These are phyloP conservation scores for Drosophila anomelani DNA, from an alignment of 2,888 invertebrate genomes.

Conservation along the genomic window DNA sequence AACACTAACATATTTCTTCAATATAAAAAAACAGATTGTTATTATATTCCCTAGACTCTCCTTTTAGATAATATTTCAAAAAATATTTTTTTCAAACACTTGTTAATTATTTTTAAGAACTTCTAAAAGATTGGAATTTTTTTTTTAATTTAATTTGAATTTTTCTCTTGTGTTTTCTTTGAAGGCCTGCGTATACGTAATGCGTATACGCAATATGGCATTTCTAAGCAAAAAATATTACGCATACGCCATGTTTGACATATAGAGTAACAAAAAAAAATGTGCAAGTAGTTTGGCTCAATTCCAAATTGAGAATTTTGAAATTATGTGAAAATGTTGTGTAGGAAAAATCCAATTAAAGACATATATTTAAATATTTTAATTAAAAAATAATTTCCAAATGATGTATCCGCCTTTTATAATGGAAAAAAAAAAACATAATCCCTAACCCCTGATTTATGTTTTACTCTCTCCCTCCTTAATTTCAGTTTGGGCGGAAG, in stretches of 20 bases:
- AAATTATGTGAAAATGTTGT: neutral
- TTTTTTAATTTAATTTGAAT: too few relatives aligned
- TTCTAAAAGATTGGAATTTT: too few relatives aligned
- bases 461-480: neutral
- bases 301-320: neutral
- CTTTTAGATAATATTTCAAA: too few relatives aligned
- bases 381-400: neutral
- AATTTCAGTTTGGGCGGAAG: conserved; percentile 83
- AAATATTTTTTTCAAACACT: too few relatives aligned
- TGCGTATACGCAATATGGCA: conserved; percentile 10
- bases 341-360: neutral
- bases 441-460: too few relatives aligned
- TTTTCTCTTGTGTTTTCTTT: too few relatives aligned
- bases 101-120: too few relatives aligned
- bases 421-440: too few relatives aligned
- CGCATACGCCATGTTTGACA: conserved; percentile 3
- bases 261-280: neutral
- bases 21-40: too few relatives aligned
- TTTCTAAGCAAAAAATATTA: neutral
- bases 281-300: neutral
- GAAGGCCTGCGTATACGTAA: conserved; percentile 1
- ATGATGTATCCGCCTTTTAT: too few relatives aligned
- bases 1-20: too few relatives aligned
- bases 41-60: neutral
- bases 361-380: neutral